Percentiles rank a stretch among this genome's conserved stretches.
Evolutionary conservation across 2,888 invertebrate species (phyloP).

Genomic region (Mythimna pallens): DNA sequence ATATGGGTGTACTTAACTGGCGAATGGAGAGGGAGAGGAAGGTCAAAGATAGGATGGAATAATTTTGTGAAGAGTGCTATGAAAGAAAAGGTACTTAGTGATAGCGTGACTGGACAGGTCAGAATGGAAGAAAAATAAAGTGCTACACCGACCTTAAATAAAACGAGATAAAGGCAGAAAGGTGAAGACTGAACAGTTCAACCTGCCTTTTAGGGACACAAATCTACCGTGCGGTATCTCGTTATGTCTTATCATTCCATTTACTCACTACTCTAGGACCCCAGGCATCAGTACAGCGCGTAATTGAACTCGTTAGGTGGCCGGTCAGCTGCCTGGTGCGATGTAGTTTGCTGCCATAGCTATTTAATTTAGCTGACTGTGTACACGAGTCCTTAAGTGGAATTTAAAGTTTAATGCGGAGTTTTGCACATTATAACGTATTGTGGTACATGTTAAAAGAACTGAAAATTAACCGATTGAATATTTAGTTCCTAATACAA

Average conservation of each 20-base stretch:
- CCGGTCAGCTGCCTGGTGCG: slow-evolving; percentile 42
- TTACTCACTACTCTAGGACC: slow-evolving; percentile 18
- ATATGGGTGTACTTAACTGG: too few species aligned
- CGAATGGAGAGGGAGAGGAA: too few species aligned
- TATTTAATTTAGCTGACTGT: slow-evolving; percentile 53
- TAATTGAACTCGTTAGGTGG: slow-evolving; percentile 64
- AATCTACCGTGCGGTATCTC: background rate
- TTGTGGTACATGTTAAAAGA: background rate
- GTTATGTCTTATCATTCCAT: slow-evolving; percentile 9
- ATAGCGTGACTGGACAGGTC: too few species aligned
- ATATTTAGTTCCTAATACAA: background rate
- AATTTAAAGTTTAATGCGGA: slow-evolving; percentile 39
- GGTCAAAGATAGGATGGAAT: too few species aligned
- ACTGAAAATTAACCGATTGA: background rate
- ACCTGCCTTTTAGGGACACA: background rate
- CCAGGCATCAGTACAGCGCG: slow-evolving; percentile 46
- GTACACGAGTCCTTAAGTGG: slow-evolving; percentile 38
- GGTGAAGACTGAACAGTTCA: too few species aligned
- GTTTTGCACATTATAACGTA: background rate
- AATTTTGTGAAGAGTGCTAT: too few species aligned
- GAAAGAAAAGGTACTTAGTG: too few species aligned
- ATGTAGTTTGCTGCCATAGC: slow-evolving; percentile 44
- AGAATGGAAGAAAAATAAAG: too few species aligned
- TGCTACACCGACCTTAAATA: too few species aligned
- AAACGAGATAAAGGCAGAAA: too few species aligned